phyloP scores from a whole-genome alignment of 35 echinoderm and acorn worm genomes.

The Acanthaster planci region DNA sequence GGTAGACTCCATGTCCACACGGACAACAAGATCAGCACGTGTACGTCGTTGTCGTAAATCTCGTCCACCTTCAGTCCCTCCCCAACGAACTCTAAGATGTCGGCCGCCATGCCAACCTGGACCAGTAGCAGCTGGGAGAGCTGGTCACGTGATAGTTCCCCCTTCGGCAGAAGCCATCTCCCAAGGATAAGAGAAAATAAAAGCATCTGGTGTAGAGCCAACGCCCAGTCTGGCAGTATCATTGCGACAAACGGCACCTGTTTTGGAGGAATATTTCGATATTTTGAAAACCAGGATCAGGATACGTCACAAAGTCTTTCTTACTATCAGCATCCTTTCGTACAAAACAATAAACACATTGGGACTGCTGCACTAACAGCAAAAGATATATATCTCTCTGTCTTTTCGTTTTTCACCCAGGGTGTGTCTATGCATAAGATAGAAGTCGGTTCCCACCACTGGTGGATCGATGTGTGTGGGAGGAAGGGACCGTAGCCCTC shows the following conservation, averaged over 20 bases:
- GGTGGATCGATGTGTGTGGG: too few relatives aligned
- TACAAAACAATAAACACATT: too few relatives aligned
- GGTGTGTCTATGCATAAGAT: too few relatives aligned
- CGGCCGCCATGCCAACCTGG: slow-evolving; percentile 89
- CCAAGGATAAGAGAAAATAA: slow-evolving; percentile 79
- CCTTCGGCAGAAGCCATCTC: slow-evolving; percentile 79
- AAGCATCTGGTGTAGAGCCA: slow-evolving; percentile 73
- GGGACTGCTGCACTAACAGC: too few relatives aligned
- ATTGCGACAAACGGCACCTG: neutral
- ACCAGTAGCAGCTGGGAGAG: slow-evolving; percentile 85
- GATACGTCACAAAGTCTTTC: too few relatives aligned
- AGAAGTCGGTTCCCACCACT: too few relatives aligned
- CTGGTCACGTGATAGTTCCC: slow-evolving; percentile 83
- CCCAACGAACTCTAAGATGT: slow-evolving; percentile 84
- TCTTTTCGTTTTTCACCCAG: too few relatives aligned
- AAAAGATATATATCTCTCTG: too few relatives aligned
- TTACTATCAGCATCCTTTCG: too few relatives aligned
- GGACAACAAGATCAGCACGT: slow-evolving; percentile 46
- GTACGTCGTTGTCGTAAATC: slow-evolving; percentile 53
- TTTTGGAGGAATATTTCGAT: too few relatives aligned
- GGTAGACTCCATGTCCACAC: slow-evolving; percentile 79
- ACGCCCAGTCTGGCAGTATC: slow-evolving; percentile 51
- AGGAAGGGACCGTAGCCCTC: too few relatives aligned
- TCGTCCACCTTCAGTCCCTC: slow-evolving; percentile 62
- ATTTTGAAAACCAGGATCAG: too few relatives aligned